A percentile compares a stretch with the other conserved stretches of the same genome.
Conservation (phyloP, 2,888 invertebrate genomes). For the Andrena chrysosceles region DNA sequence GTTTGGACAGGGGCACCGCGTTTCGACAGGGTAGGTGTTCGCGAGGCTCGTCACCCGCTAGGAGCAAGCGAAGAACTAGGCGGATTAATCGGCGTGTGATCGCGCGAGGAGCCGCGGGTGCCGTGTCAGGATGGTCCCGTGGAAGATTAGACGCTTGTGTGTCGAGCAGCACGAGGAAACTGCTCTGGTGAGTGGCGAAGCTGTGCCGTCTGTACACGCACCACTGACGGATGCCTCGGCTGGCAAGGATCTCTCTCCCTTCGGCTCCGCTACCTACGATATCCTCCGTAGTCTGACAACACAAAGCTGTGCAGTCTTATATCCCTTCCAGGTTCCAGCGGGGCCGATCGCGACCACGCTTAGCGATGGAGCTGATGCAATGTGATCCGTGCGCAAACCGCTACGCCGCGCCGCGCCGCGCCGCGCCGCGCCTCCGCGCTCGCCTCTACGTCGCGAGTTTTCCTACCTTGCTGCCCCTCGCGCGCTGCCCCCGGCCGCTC, state of each 20-base stretch:
- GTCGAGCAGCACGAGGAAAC: constrained; percentile 32
- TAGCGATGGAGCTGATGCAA: constrained; percentile 11
- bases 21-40: background rate
- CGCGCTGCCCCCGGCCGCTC: too few species aligned
- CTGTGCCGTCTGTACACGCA: constrained; percentile 25
- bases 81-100: background rate
- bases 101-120: background rate
- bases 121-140: background rate
- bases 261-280: constrained; percentile 32
- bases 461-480: background rate
- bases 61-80: background rate
- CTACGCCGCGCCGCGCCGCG: background rate
- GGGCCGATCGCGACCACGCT: constrained; percentile 17
- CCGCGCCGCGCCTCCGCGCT: background rate
- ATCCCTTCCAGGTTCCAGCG: constrained; percentile 52
- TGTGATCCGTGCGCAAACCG: constrained; percentile 1
- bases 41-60: background rate
- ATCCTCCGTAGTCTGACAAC: constrained; percentile 42
- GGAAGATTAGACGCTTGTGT: constrained; percentile 1
- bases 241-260: constrained; percentile 49
- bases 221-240: constrained; percentile 27
- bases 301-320: constrained; percentile 37
- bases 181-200: constrained; percentile 12
- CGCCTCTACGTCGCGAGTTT: background rate
- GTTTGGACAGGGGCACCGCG: background rate